Conservation (phyloP, 1,140 invertebrate species). For the Apis florea region DNA sequence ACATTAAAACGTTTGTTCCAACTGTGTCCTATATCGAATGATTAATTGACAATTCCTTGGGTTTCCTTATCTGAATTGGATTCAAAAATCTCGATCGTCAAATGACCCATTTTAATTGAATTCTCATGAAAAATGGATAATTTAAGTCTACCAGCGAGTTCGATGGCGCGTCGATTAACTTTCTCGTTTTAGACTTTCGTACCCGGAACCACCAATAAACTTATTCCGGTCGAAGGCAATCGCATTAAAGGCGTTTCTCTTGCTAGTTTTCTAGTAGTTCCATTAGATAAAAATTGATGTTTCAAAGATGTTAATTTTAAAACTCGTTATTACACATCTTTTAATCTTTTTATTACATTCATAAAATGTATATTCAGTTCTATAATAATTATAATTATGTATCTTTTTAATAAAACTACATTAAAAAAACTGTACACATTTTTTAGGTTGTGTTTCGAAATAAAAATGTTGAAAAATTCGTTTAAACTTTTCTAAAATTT, state of each 20-base stretch:
- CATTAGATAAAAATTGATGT: conserved; percentile 28
- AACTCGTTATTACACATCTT: background rate
- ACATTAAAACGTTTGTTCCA: background rate
- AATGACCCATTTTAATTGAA: conserved; percentile 72
- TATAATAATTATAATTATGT: too few relatives aligned
- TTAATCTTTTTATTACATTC: too few relatives aligned
- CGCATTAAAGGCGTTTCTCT: conserved; percentile 46
- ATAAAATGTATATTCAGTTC: too few relatives aligned
- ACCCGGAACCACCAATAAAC: conserved; percentile 60
- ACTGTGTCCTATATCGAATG: background rate
- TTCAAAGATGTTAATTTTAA: conserved; percentile 29
- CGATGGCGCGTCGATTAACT: conserved; percentile 41
- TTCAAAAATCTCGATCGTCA: conserved; percentile 56
- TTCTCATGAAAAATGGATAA: conserved; percentile 65
- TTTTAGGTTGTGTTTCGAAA: too few relatives aligned
- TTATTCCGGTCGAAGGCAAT: conserved; percentile 60
- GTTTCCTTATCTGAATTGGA: conserved; percentile 18
- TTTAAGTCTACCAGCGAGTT: conserved; percentile 54
- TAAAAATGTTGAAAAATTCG: too few relatives aligned
- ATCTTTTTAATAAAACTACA: too few relatives aligned
- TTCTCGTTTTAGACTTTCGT: conserved; percentile 57
- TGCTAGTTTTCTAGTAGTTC: conserved; percentile 27
- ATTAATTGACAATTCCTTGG: background rate
- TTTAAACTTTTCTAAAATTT: too few relatives aligned
- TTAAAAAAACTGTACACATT: too few relatives aligned